Conservation (phyloP, 1,140 invertebrate species). For the Drosophila sp. region DNA sequence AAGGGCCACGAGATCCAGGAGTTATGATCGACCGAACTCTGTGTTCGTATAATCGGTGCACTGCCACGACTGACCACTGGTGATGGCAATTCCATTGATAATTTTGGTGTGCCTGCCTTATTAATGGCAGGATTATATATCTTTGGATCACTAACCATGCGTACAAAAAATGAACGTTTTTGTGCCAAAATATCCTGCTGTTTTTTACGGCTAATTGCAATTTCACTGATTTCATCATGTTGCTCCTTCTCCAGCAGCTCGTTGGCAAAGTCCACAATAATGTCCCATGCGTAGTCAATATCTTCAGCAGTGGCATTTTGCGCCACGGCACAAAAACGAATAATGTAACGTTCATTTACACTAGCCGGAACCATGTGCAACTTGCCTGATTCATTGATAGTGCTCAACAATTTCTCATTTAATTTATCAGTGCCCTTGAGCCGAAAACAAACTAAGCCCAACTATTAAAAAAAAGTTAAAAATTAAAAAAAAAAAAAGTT, state of each 20-base stretch:
- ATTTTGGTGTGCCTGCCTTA: slow-evolving; percentile 86
- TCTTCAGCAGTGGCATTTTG: slow-evolving; percentile 95
- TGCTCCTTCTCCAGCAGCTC: slow-evolving; percentile 91
- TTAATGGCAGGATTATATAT: slow-evolving; percentile 95
- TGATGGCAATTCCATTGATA: slow-evolving; percentile 82
- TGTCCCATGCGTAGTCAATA: slow-evolving; percentile 95
- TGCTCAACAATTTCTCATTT: slow-evolving; percentile 96
- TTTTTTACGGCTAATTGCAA: slow-evolving; percentile 86
- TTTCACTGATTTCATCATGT: slow-evolving; percentile 87
- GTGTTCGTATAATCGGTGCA: slow-evolving; percentile 83
- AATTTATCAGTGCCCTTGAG: slow-evolving; percentile 93
- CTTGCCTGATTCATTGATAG: slow-evolving; percentile 97
- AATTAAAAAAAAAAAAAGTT: slow-evolving; percentile 29
- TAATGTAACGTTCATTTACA: slow-evolving; percentile 95
- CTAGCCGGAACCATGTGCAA: slow-evolving; percentile 98
- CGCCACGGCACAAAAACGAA: slow-evolving; percentile 97
- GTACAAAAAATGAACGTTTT: slow-evolving; percentile 97
- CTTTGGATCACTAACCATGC: slow-evolving; percentile 98
- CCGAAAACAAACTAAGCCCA: slow-evolving; percentile 93
- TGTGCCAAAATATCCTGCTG: slow-evolving; percentile 89
- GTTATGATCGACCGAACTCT: slow-evolving; percentile 83
- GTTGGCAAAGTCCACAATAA: slow-evolving; percentile 92
- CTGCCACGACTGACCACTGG: slow-evolving; percentile 83
- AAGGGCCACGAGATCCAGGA: slow-evolving; percentile 96
- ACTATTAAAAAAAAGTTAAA: slow-evolving; percentile 82